Percentiles rank a stretch among this genome's conserved stretches.
These are phyloP conservation scores for Cryptoblepharus egeriae DNA, from an alignment of 2,797 vertebrate species.

Conservation along the genomic window DNA sequence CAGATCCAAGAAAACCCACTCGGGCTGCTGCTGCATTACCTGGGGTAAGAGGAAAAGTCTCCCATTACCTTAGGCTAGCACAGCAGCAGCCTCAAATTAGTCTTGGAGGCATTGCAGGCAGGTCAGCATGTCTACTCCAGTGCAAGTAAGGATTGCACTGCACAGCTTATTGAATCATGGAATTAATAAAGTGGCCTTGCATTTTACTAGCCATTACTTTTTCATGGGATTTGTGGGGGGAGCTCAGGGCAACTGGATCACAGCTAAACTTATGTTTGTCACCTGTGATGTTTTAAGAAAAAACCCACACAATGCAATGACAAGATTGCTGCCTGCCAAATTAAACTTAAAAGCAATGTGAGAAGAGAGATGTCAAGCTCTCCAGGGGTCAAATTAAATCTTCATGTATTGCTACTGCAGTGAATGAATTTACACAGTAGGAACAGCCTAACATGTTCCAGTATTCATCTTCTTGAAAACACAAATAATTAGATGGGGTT, in stretches of 20 bases:
- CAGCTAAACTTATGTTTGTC: neutral
- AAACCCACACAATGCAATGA: neutral
- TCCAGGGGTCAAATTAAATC: neutral
- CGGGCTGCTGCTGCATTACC: too few relatives aligned
- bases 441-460: neutral
- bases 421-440: neutral
- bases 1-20: too few relatives aligned
- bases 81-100: too few relatives aligned
- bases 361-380: neutral
- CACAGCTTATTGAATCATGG: too few relatives aligned
- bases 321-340: neutral
- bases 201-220: too few relatives aligned
- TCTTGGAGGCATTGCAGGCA: too few relatives aligned
- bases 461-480: neutral
- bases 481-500: neutral
- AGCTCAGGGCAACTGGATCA: fast-evolving
- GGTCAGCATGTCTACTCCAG: too few relatives aligned
- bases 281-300: neutral
- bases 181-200: too few relatives aligned
- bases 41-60: too few relatives aligned
- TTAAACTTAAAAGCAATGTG: neutral
- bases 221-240: too few relatives aligned
- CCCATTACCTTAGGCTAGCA: too few relatives aligned
- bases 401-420: neutral
- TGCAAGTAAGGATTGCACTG: too few relatives aligned